Evolutionary conservation across 2,888 invertebrate species (phyloP), one percentile per base, ranked within the genome.

Genomic region (Phyto melanocephala): DNA sequence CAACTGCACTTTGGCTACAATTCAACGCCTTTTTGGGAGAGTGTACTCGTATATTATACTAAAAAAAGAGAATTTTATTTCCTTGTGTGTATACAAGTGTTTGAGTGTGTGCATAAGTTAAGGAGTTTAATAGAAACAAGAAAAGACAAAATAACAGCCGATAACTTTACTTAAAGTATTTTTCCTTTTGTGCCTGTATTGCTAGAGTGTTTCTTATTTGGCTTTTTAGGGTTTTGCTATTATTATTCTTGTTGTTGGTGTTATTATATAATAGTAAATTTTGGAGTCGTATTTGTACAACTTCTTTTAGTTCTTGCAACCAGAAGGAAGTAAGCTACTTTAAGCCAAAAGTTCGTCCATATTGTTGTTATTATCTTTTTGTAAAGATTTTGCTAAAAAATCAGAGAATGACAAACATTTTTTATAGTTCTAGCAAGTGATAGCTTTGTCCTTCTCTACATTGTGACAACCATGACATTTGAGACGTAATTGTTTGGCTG

Each of bases 1-100:
- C 81, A 84, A 81, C 75, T 70, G 65, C 71, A 84, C 75, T 76
- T 84, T 83, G 78, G 82, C 83, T 80, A 78, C 80, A 78, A 80
- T 83, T 84, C 84, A 84, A 84, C 80, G 83, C 80, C 80, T 79
- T 68, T 77, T 79, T 79, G 42, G 60, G 20, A 11, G 24, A 75
- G 56, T 58, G 58, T 45, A 33, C 24, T 33, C n/a, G 10, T 20
- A 42, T 47, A 17, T 71, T 24, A 7, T 37, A 13, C 3, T 7
- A 45, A 11, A 52, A 40, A 62, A 7, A 11, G 20, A 50, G 11
- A 3, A 28, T 80, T 63, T 47, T 50, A 47, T 63, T 56, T 75
- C 40, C 56, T 47, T 62, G 11, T 65, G 37, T 37, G 5, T 22
- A 37, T 28, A 17, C 37, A 8, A 20, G n/a, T 68, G 3, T 68